These are phyloP conservation scores for Riptortus pedestris DNA, from an alignment of 1,140 invertebrate species.

Conservation along the genomic window DNA sequence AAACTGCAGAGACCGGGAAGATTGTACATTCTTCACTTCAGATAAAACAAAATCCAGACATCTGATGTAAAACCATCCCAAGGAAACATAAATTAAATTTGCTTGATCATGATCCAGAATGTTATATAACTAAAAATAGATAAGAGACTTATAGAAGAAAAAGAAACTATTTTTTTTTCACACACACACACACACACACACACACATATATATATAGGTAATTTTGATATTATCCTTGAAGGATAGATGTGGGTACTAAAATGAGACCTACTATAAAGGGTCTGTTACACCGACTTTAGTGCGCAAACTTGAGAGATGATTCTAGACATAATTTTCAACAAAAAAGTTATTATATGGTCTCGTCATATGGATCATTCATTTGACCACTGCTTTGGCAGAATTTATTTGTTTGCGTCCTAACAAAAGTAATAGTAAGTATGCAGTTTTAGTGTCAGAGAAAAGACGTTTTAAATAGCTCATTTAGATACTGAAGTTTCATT, in stretches of 20 bases:
- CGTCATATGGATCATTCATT: no score
- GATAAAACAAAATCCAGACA: conserved; percentile 44
- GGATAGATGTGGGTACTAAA: not conserved
- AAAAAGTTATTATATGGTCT: no score
- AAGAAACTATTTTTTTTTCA: not conserved
- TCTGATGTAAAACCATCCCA: conserved; percentile 46
- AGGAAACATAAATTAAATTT: conserved; percentile 25
- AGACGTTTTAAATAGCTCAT: no score
- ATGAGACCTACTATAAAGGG: no score
- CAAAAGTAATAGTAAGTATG: no score
- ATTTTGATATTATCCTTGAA: not conserved
- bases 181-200: not conserved
- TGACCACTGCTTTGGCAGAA: no score
- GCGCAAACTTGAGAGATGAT: no score
- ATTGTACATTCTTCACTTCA: conserved; percentile 32
- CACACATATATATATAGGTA: not conserved
- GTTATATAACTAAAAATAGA: not conserved
- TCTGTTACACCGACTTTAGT: no score
- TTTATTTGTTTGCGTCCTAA: no score
- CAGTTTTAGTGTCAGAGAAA: no score
- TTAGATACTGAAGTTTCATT: no score
- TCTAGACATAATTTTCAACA: no score
- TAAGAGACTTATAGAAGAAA: not conserved
- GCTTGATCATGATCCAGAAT: conserved; percentile 14
- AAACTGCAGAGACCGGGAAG: conserved; percentile 37